Evolutionary conservation across 2,888 invertebrate species (phyloP).

Genomic region (Blastobasis lacticolella): DNA sequence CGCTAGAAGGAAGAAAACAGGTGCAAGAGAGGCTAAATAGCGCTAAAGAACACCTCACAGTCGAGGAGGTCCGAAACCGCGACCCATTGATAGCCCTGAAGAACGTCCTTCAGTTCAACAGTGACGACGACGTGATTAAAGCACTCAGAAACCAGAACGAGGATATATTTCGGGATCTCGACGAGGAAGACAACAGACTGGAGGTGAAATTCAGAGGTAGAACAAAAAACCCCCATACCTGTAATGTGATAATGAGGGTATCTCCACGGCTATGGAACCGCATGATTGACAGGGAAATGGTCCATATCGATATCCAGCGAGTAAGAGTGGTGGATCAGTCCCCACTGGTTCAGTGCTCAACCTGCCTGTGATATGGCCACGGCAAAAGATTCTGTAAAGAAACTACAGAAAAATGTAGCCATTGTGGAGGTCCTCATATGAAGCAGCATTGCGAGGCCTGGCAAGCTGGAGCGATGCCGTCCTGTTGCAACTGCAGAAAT

Average conservation of each 20-base stretch:
- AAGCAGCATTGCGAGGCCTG: background rate
- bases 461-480: background rate
- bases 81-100: too few relatives aligned
- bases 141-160: background rate
- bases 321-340: too few relatives aligned
- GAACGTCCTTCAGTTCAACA: too few relatives aligned
- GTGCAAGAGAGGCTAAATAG: background rate
- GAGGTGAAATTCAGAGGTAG: background rate
- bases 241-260: background rate
- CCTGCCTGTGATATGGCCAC: too few relatives aligned
- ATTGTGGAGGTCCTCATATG: background rate
- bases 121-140: too few relatives aligned
- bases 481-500: background rate
- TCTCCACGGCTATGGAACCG: background rate
- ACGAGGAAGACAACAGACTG: too few relatives aligned
- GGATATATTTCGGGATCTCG: too few relatives aligned
- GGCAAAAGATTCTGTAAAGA: background rate
- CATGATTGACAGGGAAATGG: background rate
- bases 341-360: too few relatives aligned
- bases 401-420: background rate
- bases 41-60: background rate
- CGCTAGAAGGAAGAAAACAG: background rate
- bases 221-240: background rate
- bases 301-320: background rate
- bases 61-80: background rate